A percentile compares a stretch with the other conserved stretches of the same genome.
These are phyloP conservation scores for Drosophila monieri DNA, from an alignment of 2,888 invertebrate genomes.

Conservation along the genomic window DNA sequence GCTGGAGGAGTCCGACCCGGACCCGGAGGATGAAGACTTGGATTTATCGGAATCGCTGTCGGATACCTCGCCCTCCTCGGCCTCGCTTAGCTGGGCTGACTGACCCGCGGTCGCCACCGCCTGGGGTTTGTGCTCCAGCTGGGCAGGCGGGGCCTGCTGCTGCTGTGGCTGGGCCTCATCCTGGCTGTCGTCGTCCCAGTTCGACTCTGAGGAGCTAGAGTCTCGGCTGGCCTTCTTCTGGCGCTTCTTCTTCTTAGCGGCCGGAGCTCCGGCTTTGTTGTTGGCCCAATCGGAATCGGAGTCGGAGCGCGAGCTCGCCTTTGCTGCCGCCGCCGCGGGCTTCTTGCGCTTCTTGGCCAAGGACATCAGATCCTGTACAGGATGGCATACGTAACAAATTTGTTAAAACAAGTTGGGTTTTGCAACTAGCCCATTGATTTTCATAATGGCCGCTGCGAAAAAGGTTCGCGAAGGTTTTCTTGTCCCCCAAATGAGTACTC, in stretches of 20 bases:
- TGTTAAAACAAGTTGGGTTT: background rate
- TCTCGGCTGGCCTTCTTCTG: conserved; percentile 79
- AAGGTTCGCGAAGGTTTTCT: conserved; percentile 12
- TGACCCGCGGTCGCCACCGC: conserved; percentile 61
- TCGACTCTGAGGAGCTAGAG: conserved; percentile 82
- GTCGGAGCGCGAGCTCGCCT: conserved; percentile 83
- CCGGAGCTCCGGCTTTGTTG: conserved; percentile 78
- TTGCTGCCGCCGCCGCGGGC: conserved; percentile 83
- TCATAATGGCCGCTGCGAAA: conserved; percentile 26
- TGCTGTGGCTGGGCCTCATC: conserved; percentile 70
- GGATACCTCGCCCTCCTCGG: conserved; percentile 95
- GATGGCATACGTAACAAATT: too few relatives aligned
- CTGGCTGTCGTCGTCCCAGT: conserved; percentile 81
- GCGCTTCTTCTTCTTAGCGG: conserved; percentile 83
- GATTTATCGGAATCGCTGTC: conserved; percentile 85
- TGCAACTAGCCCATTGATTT: conserved; percentile 30
- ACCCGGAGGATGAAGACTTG: conserved; percentile 49
- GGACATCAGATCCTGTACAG: conserved; percentile 89
- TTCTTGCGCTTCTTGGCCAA: conserved; percentile 91
- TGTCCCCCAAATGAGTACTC: conserved; percentile 82
- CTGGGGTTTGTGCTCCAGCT: conserved; percentile 76
- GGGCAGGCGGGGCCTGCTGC: conserved; percentile 23
- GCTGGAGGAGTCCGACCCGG: conserved; percentile 65
- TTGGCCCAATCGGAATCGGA: conserved; percentile 86
- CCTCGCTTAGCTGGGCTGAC: conserved; percentile 84